Conservation (phyloP, 1,140 invertebrate species). For the Drosophila lacertosa region DNA sequence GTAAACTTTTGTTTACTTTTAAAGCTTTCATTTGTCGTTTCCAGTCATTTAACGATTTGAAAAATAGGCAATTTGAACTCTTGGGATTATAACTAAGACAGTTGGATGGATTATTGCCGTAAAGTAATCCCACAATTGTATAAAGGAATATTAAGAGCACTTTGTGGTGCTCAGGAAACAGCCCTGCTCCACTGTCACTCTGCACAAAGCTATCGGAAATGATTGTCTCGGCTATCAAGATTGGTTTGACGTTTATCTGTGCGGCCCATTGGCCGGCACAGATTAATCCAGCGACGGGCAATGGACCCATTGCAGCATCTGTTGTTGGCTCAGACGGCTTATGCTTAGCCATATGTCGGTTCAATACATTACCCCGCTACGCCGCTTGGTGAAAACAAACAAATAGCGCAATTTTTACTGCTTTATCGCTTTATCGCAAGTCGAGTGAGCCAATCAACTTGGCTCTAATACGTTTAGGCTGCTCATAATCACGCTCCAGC, state of each 20-base stretch:
- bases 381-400: constrained; percentile 43
- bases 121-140: constrained; percentile 2
- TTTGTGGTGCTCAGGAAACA: background rate
- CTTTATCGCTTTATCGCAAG: constrained; percentile 52
- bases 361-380: constrained; percentile 54
- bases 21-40: too few species aligned
- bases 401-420: constrained; percentile 76
- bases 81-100: background rate
- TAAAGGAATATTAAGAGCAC: constrained; percentile 9
- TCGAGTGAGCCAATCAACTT: constrained; percentile 55
- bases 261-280: constrained; percentile 14
- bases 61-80: too few species aligned
- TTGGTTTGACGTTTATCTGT: constrained; percentile 26
- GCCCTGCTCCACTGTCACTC: background rate
- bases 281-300: constrained; percentile 55
- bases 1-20: too few species aligned
- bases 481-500: constrained; percentile 80
- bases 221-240: constrained; percentile 22
- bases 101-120: background rate
- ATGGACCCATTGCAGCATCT: constrained; percentile 57
- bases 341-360: constrained; percentile 59
- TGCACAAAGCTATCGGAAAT: background rate
- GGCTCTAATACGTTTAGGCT: constrained; percentile 75
- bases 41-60: too few species aligned
- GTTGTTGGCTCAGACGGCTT: constrained; percentile 59